A percentile compares a stretch with the other conserved stretches of the same genome.
Evolutionary conservation across 2,797 vertebrate species (phyloP).

Genomic region (Syngnathus acus): DNA sequence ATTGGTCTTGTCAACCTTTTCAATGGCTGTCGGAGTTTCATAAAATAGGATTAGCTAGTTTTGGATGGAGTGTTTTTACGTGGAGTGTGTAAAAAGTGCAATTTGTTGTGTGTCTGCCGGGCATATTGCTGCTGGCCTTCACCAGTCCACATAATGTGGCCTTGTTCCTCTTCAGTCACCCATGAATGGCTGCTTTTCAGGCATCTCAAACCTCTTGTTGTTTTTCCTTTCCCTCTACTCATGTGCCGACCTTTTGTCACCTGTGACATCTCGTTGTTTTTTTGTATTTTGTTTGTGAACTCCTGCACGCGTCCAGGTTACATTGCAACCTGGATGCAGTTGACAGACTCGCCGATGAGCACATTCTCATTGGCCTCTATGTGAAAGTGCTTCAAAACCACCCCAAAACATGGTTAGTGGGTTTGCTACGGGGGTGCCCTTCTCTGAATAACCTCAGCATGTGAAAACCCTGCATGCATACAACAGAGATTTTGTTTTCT

Average conservation of each 20-base stretch:
- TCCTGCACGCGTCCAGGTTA: constrained; percentile 79
- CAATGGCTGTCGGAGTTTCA: constrained; percentile 19
- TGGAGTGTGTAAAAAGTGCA: constrained; percentile 25
- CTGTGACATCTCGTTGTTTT: constrained; percentile 36
- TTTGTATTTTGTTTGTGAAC: constrained; percentile 48
- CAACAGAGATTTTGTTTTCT: background rate
- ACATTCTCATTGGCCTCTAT: constrained; percentile 96
- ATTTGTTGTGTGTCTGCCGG: constrained; percentile 10
- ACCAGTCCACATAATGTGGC: constrained; percentile 51
- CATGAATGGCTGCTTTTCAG: constrained; percentile 57
- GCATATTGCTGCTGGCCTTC: constrained; percentile 38
- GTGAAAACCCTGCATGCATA: background rate
- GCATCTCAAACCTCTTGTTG: constrained; percentile 35
- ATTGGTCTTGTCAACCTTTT: constrained; percentile 8
- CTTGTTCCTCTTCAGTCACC: constrained; percentile 58
- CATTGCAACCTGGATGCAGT: constrained; percentile 96
- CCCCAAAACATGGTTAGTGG: constrained; percentile 88
- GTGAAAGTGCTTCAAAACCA: constrained; percentile 93
- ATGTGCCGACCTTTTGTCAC: constrained; percentile 29
- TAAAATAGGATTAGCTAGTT: constrained; percentile 8
- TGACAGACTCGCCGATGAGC: constrained; percentile 98
- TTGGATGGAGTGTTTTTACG: constrained; percentile 15
- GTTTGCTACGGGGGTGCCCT: constrained; percentile 65
- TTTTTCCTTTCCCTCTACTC: constrained; percentile 8
- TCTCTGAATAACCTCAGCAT: constrained; percentile 5